Percentiles rank a stretch among this genome's conserved stretches.
Conservation (phyloP, 2,888 invertebrate species). For the Cheilosia vulpina region DNA sequence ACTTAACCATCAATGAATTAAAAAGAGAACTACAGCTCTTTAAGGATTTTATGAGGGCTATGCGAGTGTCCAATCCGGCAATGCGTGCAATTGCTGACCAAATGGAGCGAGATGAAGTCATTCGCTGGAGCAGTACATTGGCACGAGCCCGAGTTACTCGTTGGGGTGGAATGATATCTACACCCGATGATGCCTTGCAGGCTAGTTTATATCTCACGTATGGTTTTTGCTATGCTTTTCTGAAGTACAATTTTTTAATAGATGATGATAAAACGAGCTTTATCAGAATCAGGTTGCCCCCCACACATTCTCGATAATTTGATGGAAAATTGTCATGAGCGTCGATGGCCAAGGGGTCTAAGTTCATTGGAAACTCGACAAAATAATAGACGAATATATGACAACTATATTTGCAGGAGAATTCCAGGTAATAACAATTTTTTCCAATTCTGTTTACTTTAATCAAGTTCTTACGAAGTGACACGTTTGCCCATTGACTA, state of each 20-base stretch:
- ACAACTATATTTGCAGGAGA: slow-evolving; percentile 96
- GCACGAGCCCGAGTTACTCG: slow-evolving; percentile 94
- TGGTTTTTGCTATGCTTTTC: background rate
- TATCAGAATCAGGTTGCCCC: slow-evolving; percentile 97
- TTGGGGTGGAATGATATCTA: slow-evolving; percentile 99
- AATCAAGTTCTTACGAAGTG: no score
- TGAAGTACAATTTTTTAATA: slow-evolving; percentile 80
- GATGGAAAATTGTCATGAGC: slow-evolving; percentile 98
- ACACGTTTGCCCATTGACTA: no score
- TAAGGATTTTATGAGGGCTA: slow-evolving; percentile 97
- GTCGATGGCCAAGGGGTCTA: slow-evolving; percentile 97
- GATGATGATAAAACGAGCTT: slow-evolving; percentile 96
- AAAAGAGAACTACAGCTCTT: slow-evolving; percentile 94
- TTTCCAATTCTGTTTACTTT: background rate
- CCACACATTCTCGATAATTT: slow-evolving; percentile 96
- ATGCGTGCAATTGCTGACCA: slow-evolving; percentile 96
- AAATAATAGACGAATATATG: slow-evolving; percentile 95
- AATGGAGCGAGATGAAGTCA: slow-evolving; percentile 96
- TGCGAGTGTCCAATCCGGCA: slow-evolving; percentile 95
- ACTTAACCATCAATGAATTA: slow-evolving; percentile 94
- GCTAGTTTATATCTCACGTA: slow-evolving; percentile 83
- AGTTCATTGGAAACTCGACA: slow-evolving; percentile 97
- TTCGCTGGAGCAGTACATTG: slow-evolving; percentile 93
- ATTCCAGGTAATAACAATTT: slow-evolving; percentile 88
- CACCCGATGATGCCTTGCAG: slow-evolving; percentile 96